These are phyloP conservation scores for Eurosta solidaginis DNA, from an alignment of 1,140 invertebrate genomes.

Conservation along the genomic window DNA sequence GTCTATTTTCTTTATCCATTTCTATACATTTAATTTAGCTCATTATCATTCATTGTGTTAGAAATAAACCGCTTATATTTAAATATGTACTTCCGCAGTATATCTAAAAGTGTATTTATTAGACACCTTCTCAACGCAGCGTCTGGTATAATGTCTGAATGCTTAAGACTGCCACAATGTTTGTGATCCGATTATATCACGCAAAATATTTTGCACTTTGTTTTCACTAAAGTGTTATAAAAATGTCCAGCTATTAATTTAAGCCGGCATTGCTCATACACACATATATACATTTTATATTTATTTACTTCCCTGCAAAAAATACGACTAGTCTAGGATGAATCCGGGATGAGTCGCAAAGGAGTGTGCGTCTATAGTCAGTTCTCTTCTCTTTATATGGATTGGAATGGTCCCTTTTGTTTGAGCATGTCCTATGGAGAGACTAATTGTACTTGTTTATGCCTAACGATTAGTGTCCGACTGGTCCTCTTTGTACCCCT, in stretches of 20 bases:
- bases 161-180: constrained; percentile 21
- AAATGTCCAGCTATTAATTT: constrained; percentile 25
- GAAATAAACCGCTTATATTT: neutral
- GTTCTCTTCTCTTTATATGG: too few relatives aligned
- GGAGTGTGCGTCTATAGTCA: too few relatives aligned
- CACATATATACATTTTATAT: neutral
- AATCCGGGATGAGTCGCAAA: too few relatives aligned
- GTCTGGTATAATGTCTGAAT: constrained; percentile 8
- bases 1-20: neutral
- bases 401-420: too few relatives aligned
- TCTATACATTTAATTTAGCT: neutral
- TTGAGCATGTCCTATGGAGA: too few relatives aligned
- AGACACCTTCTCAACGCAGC: neutral
- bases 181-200: constrained; percentile 14
- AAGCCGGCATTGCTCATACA: neutral
- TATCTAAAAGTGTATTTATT: neutral
- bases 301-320: too few relatives aligned
- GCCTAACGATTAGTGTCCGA: too few relatives aligned
- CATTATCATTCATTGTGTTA: constrained; percentile 5
- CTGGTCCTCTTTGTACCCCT: too few relatives aligned
- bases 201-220: constrained; percentile 19
- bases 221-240: constrained; percentile 1
- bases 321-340: too few relatives aligned
- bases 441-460: too few relatives aligned
- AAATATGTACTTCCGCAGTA: neutral